These are phyloP conservation scores for Alces alces DNA, from an alignment of 2,113 vertebrate genomes.

Conservation along the genomic window DNA sequence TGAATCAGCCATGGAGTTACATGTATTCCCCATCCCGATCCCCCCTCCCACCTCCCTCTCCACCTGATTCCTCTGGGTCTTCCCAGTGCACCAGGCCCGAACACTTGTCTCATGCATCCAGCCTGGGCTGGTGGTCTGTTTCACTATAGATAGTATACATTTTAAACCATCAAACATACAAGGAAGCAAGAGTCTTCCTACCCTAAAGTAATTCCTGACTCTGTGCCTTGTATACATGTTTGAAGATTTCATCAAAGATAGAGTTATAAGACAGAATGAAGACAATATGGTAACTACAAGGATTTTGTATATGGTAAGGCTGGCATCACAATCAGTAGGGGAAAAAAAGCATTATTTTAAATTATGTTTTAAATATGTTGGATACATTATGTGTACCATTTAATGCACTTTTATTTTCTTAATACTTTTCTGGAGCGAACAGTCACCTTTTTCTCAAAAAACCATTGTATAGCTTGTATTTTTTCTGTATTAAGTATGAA, in stretches of 20 bases:
- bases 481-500: not conserved
- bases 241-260: not conserved
- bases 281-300: not conserved
- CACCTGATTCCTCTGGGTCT: too few relatives aligned
- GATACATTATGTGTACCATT: not conserved
- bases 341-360: not conserved
- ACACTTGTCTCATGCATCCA: too few relatives aligned
- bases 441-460: not conserved
- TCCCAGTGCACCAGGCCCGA: too few relatives aligned
- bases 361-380: not conserved
- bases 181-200: not conserved
- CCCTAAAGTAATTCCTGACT: not conserved
- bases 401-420: conserved; percentile 1
- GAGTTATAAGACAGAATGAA: not conserved
- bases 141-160: too few relatives aligned
- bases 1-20: too few relatives aligned
- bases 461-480: not conserved
- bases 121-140: too few relatives aligned
- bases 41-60: too few relatives aligned
- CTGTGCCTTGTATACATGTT: not conserved
- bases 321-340: not conserved
- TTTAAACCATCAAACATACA: not conserved
- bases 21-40: too few relatives aligned
- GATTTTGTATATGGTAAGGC: not conserved
- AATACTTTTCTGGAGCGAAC: not conserved